Base-by-base conservation (phyloP, 1,140 invertebrate species). In the Sarcophaga peregrina region DNA sequence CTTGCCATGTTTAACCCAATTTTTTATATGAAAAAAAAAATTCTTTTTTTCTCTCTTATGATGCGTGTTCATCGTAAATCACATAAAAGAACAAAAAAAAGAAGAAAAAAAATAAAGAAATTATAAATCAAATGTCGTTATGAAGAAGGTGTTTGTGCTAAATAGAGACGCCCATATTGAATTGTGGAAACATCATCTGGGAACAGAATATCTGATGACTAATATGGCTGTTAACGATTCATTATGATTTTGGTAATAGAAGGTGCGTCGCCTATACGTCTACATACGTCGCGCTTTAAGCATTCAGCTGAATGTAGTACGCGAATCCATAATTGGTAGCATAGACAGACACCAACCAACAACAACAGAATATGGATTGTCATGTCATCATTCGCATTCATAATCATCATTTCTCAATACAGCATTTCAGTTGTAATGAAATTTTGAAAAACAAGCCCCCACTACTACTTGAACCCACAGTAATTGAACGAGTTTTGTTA, bases 1-100 rank as follows among this genome's bases (percentile, higher is more conserved):
- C 20, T 68, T 68, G 62, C 20, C 62, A 68, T 68, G 62, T 68
- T 68, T 68, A 68, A 68, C 62, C 62, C 6, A 68, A 68, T 68
- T 62, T n/a, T 62, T 52, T 10, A 52, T 10, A 52, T 52, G 9
- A 9, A 13, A 13, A 52, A 52, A 52, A 1, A n/a, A n/a, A n/a
- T 52, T 9, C 1, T 9, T 52, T 52, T 52, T 5, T 52, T 52
- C 13, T 52, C n/a, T 52, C 50, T 52, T 10, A 10, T 5, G 1
- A 3, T 1, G 1, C 1, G 13, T 5, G 50, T 52, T 52, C 50
- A 52, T 52, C 8, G 5, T 13, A 13, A 10, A 52, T 52, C 13
- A 52, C 5, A 13, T 3, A 1, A 10, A 10, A n/a, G n/a, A n/a
- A n/a, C n/a, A n/a, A n/a, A n/a, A n/a, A n/a, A n/a, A n/a, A n/a